phyloP scores from a whole-genome alignment of 2,113 vertebrate species.

The Colius striatus region DNA sequence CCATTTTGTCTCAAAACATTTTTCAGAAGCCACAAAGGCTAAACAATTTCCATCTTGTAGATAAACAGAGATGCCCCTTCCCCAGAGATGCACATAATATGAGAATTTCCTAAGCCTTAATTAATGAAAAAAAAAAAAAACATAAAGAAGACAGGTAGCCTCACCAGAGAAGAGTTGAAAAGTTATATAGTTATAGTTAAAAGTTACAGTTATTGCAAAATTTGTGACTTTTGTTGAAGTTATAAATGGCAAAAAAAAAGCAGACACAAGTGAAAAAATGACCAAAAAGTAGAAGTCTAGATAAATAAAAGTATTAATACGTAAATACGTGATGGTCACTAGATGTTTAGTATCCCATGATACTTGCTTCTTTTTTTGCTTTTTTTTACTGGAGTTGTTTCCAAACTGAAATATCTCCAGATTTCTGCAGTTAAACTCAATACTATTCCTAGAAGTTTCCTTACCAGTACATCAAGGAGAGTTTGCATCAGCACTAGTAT shows the following conservation, averaged over 20 bases:
- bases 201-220: no score
- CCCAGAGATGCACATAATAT: background rate
- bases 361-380: background rate
- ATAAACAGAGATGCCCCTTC: constrained; percentile 53
- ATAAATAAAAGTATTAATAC: background rate
- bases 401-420: background rate
- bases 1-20: constrained; percentile 26
- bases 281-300: background rate
- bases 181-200: no score
- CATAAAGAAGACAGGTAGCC: background rate
- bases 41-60: constrained; percentile 32
- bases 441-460: background rate
- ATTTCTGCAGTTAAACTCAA: background rate
- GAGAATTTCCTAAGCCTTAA: constrained; percentile 20
- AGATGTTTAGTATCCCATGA: background rate
- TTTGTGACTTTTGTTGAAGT: background rate
- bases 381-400: background rate
- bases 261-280: background rate
- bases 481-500: background rate
- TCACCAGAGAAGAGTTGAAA: background rate
- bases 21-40: constrained; percentile 54
- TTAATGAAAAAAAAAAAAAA: background rate
- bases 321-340: background rate
- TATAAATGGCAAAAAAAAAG: background rate
- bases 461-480: background rate